Percentiles rank a stretch among this genome's conserved stretches.
These are phyloP conservation scores for Orientallactaga bullata DNA, from an alignment of 2,113 vertebrate genomes.

Conservation along the genomic window DNA sequence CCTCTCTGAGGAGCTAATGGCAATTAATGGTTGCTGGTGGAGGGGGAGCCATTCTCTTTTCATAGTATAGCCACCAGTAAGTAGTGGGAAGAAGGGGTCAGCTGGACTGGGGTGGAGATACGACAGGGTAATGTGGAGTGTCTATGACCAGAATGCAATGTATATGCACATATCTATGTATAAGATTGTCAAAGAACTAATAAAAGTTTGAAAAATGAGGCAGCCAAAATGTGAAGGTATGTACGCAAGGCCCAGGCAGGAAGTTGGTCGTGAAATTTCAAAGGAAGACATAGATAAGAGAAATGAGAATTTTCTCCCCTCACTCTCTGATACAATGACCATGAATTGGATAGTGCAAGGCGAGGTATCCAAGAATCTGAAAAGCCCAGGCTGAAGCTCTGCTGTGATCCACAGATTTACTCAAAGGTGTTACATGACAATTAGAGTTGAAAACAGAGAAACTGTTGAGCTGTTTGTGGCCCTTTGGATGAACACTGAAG, in stretches of 20 bases:
- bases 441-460: background rate
- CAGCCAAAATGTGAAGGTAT: background rate
- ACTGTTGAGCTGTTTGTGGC: background rate
- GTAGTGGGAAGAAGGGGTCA: too few species aligned
- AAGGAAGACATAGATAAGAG: background rate
- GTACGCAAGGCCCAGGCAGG: rapidly evolving
- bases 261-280: background rate
- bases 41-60: too few species aligned
- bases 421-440: background rate
- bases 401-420: slow-evolving; percentile 14
- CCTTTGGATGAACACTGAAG: slow-evolving; percentile 27
- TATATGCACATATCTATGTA: too few species aligned
- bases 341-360: background rate
- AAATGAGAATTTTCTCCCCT: background rate
- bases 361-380: slow-evolving; percentile 2
- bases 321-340: slow-evolving; percentile 20
- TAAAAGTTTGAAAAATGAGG: background rate
- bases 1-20: too few species aligned
- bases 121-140: too few species aligned
- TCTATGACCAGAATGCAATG: too few species aligned
- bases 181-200: too few species aligned
- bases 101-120: too few species aligned
- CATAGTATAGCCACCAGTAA: too few species aligned
- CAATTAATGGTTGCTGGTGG: too few species aligned
- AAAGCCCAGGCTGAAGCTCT: background rate